These are phyloP conservation scores for Xylota sylvarum DNA, from an alignment of 2,888 invertebrate genomes.

Conservation along the genomic window DNA sequence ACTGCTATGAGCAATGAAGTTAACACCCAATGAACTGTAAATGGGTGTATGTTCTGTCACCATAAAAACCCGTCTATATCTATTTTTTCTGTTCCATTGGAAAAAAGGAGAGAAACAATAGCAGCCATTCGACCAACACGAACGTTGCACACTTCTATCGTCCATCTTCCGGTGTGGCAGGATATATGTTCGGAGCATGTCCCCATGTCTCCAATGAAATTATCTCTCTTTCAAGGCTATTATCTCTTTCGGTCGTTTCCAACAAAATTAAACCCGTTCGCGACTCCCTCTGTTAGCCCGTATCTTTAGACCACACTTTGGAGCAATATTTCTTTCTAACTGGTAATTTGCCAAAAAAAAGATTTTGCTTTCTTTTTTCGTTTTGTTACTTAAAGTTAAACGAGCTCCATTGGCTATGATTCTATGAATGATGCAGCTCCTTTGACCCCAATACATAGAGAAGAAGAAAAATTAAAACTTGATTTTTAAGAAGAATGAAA, in stretches of 20 bases:
- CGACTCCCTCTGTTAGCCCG: neutral
- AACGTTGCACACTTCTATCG: slow-evolving; percentile 15
- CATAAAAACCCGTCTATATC: neutral
- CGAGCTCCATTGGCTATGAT: slow-evolving; percentile 5
- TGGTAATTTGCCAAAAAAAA: slow-evolving; percentile 68
- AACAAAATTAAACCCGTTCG: slow-evolving; percentile 44
- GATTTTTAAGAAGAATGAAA: neutral
- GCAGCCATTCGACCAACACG: slow-evolving; percentile 8
- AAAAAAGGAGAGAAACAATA: neutral
- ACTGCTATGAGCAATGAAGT: neutral
- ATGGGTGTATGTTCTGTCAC: neutral
- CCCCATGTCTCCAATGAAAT: slow-evolving; percentile 43
- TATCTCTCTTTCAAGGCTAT: slow-evolving; percentile 48
- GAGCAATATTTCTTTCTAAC: slow-evolving; percentile 32
- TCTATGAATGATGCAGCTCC: slow-evolving; percentile 12
- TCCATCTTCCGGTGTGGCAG: slow-evolving; percentile 35
- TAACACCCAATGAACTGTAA: slow-evolving; percentile 13
- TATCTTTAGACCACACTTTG: slow-evolving; percentile 26
- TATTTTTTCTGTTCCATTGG: neutral
- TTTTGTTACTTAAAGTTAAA: slow-evolving; percentile 9
- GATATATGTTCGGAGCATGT: slow-evolving; percentile 52
- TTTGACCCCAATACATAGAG: slow-evolving; percentile 4
- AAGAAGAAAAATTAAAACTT: neutral
- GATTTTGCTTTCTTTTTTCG: slow-evolving; percentile 13
- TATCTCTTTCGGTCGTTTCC: slow-evolving; percentile 17